Evolutionary conservation across 1,140 invertebrate genomes (phyloP).

Genomic region (Wiebesia pumilae): DNA sequence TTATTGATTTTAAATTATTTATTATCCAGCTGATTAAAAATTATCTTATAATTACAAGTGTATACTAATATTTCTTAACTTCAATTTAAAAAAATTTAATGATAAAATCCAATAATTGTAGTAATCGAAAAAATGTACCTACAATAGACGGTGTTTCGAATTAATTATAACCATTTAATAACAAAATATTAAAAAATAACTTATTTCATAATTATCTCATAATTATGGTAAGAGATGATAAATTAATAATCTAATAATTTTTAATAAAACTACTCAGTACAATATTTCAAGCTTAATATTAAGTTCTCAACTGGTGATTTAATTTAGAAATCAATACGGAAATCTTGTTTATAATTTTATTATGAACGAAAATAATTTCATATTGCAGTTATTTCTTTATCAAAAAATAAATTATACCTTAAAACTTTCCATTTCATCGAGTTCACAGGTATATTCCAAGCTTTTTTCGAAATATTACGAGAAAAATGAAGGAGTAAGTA

Average conservation of each 20-base stretch:
- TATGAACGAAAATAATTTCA: slow-evolving; percentile 1
- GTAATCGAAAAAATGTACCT: not conserved
- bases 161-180: not conserved
- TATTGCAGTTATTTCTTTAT: slow-evolving; percentile 12
- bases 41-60: too few species aligned
- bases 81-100: not conserved
- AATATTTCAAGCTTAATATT: not conserved
- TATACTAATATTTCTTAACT: too few species aligned
- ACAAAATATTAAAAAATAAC: slow-evolving; percentile 37
- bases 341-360: slow-evolving; percentile 39
- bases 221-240: not conserved
- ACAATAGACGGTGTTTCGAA: not conserved
- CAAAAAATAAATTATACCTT: not conserved
- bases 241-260: slow-evolving; percentile 15
- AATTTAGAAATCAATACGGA: slow-evolving; percentile 48
- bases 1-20: too few species aligned
- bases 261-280: not conserved
- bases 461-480: not conserved
- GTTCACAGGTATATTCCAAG: not conserved
- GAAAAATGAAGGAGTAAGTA: not conserved
- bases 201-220: slow-evolving; percentile 28
- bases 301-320: slow-evolving; percentile 7
- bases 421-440: slow-evolving; percentile 42
- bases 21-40: too few species aligned
- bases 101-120: too few species aligned